Evolutionary conservation across 37 sponge, comb jelly and placozoan genomes (phyloP).

Genomic region (Hormiphora californensis): DNA sequence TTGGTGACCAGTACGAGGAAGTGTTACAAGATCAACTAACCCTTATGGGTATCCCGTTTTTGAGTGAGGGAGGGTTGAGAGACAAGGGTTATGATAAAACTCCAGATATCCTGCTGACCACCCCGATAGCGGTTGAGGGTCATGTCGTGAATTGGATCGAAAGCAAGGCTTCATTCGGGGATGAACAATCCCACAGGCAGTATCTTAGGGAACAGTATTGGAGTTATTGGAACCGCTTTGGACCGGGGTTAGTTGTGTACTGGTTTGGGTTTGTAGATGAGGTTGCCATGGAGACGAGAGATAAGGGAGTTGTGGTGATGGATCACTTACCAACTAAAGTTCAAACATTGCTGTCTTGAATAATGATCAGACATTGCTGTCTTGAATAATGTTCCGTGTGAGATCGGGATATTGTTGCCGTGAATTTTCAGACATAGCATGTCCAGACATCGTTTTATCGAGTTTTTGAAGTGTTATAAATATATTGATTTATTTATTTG

Average conservation of each 20-base stretch:
- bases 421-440: too few relatives aligned
- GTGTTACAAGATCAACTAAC: constrained; percentile 60
- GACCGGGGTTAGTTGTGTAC: constrained; percentile 83
- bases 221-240: constrained; percentile 89
- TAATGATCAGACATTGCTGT: too few relatives aligned
- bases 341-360: too few relatives aligned
- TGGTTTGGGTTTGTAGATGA: constrained; percentile 84
- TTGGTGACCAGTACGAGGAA: constrained; percentile 72
- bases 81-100: constrained; percentile 80
- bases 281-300: constrained; percentile 35
- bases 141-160: constrained; percentile 78
- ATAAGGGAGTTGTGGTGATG: constrained; percentile 41
- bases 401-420: too few relatives aligned
- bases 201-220: constrained; percentile 79
- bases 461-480: too few relatives aligned
- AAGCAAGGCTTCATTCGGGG: constrained; percentile 89
- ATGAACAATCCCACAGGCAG: constrained; percentile 60
- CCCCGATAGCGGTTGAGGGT: constrained; percentile 68
- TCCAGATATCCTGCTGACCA: constrained; percentile 75
- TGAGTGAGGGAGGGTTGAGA: constrained; percentile 67
- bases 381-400: too few relatives aligned
- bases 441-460: too few relatives aligned
- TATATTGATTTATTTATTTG: too few relatives aligned
- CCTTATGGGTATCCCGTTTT: constrained; percentile 57
- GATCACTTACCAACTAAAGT: constrained; percentile 14